These are phyloP conservation scores for Phasianus colchicus DNA, from an alignment of 2,113 vertebrate genomes.

Conservation along the genomic window DNA sequence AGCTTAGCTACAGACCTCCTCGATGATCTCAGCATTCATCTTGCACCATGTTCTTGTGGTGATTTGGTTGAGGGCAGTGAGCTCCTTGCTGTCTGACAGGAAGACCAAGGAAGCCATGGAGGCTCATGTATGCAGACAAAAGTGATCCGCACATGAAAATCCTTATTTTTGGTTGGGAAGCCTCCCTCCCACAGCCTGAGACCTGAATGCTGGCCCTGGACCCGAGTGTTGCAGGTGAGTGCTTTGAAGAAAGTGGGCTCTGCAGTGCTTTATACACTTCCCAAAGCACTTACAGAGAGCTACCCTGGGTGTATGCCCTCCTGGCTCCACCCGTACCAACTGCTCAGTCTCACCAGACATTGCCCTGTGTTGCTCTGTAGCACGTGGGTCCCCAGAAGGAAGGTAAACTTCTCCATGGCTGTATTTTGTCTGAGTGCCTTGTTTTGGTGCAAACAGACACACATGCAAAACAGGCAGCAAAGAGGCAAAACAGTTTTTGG, in stretches of 20 bases:
- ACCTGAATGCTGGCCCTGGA: not conserved
- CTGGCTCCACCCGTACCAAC: not conserved
- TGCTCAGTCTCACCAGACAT: not conserved
- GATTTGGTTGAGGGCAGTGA: not conserved
- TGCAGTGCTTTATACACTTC: not conserved
- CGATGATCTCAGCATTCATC: not conserved
- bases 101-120: not conserved
- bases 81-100: not conserved
- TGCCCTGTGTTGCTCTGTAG: not conserved
- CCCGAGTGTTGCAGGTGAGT: not conserved
- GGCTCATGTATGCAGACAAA: not conserved
- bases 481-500: not conserved
- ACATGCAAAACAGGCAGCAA: not conserved
- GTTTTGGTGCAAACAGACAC: not conserved
- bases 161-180: not conserved
- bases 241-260: not conserved
- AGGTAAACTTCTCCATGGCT: not conserved
- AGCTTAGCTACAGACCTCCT: not conserved
- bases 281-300: not conserved
- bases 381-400: not conserved
- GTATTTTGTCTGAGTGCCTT: not conserved
- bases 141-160: not conserved
- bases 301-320: not conserved
- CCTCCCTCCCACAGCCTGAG: not conserved
- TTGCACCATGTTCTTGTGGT: fast-evolving